A percentile compares a stretch with the other conserved stretches of the same genome.
Conservation (phyloP, 2,888 invertebrate genomes). For the Chloroclystis v-ata region DNA sequence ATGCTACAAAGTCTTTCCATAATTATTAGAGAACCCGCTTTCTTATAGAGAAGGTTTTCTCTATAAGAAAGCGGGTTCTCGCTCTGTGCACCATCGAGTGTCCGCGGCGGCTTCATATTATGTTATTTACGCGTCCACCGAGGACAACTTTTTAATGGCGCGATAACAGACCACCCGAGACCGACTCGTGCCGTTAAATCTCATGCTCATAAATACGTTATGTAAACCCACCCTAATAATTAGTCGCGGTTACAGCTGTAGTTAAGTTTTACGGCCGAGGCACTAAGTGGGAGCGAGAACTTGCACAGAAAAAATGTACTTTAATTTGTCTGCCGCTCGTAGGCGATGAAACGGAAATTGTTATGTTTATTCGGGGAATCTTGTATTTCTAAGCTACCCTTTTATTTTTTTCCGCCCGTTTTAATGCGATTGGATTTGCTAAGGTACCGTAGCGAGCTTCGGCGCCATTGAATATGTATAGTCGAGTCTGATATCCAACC, state of each 20-base stretch:
- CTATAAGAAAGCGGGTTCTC: not conserved
- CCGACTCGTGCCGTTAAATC: conserved; percentile 69
- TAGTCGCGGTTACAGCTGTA: conserved; percentile 74
- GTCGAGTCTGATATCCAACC: conserved; percentile 46
- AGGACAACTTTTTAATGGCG: conserved; percentile 76
- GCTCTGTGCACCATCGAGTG: conserved; percentile 29
- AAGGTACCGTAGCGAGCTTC: conserved; percentile 40
- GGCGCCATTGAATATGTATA: conserved; percentile 59
- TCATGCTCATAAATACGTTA: conserved; percentile 76
- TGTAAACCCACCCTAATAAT: conserved; percentile 78
- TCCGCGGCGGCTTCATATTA: conserved; percentile 52
- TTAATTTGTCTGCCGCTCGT: conserved; percentile 69
- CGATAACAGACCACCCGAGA: conserved; percentile 77
- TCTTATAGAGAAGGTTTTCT: not conserved
- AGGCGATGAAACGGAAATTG: conserved; percentile 69
- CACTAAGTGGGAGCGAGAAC: conserved; percentile 55
- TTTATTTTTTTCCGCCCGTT: conserved; percentile 55
- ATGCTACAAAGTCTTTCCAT: too few relatives aligned
- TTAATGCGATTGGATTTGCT: conserved; percentile 66
- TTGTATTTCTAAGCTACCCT: conserved; percentile 55
- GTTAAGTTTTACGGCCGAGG: conserved; percentile 73
- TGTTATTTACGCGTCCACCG: conserved; percentile 70
- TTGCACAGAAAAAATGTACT: conserved; percentile 66
- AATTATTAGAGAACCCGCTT: too few relatives aligned
- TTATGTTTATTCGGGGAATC: conserved; percentile 66